Evolutionary conservation across 2,797 vertebrate genomes (phyloP).

Genomic region (Eospalax fontanierii): DNA sequence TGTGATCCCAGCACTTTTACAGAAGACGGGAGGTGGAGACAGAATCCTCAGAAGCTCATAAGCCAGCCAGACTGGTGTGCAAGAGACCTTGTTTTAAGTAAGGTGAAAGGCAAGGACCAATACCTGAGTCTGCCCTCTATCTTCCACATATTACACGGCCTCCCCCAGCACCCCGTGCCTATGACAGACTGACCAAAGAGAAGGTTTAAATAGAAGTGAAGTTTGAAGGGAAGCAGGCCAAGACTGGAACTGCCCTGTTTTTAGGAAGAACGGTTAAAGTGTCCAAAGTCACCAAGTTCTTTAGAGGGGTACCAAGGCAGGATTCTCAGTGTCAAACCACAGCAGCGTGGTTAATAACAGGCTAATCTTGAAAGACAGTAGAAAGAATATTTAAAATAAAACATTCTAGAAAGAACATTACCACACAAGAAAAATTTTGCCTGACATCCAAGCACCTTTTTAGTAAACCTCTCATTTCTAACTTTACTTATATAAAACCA

Average conservation of each 20-base stretch:
- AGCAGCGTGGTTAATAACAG: neutral
- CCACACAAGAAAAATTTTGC: neutral
- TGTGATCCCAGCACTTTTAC: neutral
- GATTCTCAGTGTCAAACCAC: neutral
- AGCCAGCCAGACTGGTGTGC: neutral
- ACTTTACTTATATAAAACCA: slow-evolving; percentile 15
- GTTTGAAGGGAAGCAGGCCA: neutral
- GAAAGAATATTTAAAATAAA: neutral
- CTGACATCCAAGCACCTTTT: neutral
- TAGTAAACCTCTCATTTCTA: slow-evolving; percentile 8
- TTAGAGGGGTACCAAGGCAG: neutral
- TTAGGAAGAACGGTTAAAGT: neutral
- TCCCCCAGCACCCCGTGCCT: neutral
- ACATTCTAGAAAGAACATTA: neutral
- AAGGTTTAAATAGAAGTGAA: neutral
- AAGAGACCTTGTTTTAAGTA: neutral
- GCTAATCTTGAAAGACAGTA: neutral
- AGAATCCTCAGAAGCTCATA: neutral
- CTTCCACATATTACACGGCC: neutral
- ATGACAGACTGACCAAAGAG: neutral
- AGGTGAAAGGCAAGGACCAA: neutral
- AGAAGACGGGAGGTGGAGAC: no score
- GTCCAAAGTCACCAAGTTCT: neutral
- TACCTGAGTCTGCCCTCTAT: neutral
- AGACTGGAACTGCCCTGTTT: neutral